Evolutionary conservation across 1,140 invertebrate species (phyloP).

Genomic region (Eueides isabella): DNA sequence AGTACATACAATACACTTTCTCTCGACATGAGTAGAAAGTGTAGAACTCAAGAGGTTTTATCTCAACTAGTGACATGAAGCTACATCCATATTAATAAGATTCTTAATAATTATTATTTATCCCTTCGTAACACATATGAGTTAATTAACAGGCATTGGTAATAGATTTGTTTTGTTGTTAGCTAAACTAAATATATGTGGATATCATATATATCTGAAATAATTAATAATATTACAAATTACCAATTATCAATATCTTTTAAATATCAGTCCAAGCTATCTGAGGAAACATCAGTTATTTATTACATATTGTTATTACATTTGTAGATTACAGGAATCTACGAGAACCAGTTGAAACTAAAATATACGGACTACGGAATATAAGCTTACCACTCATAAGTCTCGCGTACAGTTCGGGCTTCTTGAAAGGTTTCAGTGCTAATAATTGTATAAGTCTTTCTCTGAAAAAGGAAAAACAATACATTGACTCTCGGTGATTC

Average conservation of each 20-base stretch:
- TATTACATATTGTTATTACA: no score
- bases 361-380: background rate
- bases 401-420: constrained; percentile 92
- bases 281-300: background rate
- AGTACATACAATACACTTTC: constrained; percentile 12
- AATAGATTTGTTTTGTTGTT: no score
- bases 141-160: background rate
- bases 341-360: background rate
- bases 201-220: background rate
- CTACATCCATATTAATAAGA: background rate
- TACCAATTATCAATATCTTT: background rate
- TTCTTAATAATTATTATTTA: no score
- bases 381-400: constrained; percentile 87
- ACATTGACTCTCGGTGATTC: constrained; percentile 57
- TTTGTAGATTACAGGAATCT: background rate
- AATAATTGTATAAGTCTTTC: constrained; percentile 96
- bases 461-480: constrained; percentile 81
- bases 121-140: background rate
- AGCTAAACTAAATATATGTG: background rate
- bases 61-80: constrained; percentile 6
- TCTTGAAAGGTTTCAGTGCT: constrained; percentile 95
- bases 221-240: background rate
- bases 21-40: constrained; percentile 10
- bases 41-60: constrained; percentile 10
- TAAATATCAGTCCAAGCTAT: background rate